These are phyloP conservation scores for Hirtodrosophila histrioides DNA, from an alignment of 2,888 invertebrate species.

Conservation along the genomic window DNA sequence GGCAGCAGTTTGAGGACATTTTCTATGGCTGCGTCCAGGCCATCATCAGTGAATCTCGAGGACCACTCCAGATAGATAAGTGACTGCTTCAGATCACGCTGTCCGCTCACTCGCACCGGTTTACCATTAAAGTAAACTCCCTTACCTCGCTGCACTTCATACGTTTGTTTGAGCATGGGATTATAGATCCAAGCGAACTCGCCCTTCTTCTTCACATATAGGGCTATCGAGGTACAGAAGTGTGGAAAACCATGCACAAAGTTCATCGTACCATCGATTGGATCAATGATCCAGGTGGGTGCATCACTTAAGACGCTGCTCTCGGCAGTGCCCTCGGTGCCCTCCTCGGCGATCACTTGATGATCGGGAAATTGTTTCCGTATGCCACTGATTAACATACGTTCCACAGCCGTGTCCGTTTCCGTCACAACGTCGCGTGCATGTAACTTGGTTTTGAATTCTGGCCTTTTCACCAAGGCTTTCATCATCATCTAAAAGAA, in stretches of 20 bases:
- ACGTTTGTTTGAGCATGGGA: constrained; percentile 43
- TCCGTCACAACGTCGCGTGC: constrained; percentile 97
- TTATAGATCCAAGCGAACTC: constrained; percentile 35
- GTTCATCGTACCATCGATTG: constrained; percentile 55
- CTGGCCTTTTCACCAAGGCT: constrained; percentile 14
- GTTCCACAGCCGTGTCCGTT: constrained; percentile 95
- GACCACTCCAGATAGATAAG: constrained; percentile 27
- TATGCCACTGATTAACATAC: constrained; percentile 90
- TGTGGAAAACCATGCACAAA: constrained; percentile 58
- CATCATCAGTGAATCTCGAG: neutral
- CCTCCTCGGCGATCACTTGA: constrained; percentile 88
- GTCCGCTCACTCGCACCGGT: constrained; percentile 14
- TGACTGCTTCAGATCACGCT: constrained; percentile 22
- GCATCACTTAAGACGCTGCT: constrained; percentile 80
- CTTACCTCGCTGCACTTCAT: constrained; percentile 6
- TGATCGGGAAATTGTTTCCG: constrained; percentile 89
- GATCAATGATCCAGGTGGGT: constrained; percentile 68
- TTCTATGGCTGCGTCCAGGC: neutral
- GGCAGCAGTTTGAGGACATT: constrained; percentile 14
- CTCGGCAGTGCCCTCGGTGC: constrained; percentile 93
- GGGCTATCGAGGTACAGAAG: constrained; percentile 51
- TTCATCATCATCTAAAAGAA: constrained; percentile 13
- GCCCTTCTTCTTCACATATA: constrained; percentile 21
- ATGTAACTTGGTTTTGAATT: constrained; percentile 88
- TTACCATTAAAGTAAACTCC: constrained; percentile 21